These are phyloP conservation scores for Tursiops truncatus DNA, from an alignment of 2,113 vertebrate species.

Conservation along the genomic window DNA sequence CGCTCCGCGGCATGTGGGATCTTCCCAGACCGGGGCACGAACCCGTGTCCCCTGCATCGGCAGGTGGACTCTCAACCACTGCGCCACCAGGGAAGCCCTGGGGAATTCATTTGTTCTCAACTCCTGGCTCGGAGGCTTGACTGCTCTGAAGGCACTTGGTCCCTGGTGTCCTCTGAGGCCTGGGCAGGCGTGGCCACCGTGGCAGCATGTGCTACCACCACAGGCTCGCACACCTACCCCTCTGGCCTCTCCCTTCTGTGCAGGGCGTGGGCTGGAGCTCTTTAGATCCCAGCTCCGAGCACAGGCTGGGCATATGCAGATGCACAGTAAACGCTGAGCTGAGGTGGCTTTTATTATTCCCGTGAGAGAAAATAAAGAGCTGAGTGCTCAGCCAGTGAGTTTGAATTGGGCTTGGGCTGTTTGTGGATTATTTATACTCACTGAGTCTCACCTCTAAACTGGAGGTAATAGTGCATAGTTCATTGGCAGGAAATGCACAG, in stretches of 20 bases:
- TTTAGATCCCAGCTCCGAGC: not conserved
- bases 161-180: not conserved
- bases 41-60: too few relatives aligned
- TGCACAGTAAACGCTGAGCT: not conserved
- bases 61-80: too few relatives aligned
- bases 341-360: not conserved
- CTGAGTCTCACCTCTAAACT: not conserved
- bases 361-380: not conserved
- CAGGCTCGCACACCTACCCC: fast-evolving
- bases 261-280: not conserved
- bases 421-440: fast-evolving
- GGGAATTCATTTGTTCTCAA: not conserved
- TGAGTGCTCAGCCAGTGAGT: not conserved
- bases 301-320: not conserved
- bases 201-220: not conserved
- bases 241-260: not conserved
- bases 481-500: not conserved
- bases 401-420: not conserved
- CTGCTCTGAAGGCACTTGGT: not conserved
- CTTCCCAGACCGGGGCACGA: too few relatives aligned
- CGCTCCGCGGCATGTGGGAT: too few relatives aligned
- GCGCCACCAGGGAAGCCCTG: not conserved
- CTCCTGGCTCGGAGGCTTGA: not conserved
- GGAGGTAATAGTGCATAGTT: not conserved
- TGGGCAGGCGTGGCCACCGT: fast-evolving